phyloP scores from a whole-genome alignment of 2,113 vertebrate species.

The Elgaria multicarinata region DNA sequence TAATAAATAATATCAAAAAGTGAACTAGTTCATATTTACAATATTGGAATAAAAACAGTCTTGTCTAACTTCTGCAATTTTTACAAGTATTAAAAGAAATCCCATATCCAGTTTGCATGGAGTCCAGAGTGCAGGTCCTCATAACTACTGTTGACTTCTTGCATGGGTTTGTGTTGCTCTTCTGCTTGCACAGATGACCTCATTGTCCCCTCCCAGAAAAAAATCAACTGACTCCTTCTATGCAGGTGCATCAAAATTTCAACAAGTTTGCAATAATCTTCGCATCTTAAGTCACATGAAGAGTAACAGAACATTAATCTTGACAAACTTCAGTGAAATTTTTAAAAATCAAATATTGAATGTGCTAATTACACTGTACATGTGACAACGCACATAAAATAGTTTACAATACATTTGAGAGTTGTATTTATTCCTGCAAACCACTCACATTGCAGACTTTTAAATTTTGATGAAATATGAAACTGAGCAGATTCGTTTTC shows the following conservation, averaged over 20 bases:
- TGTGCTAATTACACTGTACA: conserved; percentile 65
- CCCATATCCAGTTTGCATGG: conserved; percentile 43
- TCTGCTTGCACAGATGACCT: conserved; percentile 42
- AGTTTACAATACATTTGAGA: conserved; percentile 86
- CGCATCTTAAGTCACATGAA: conserved; percentile 48
- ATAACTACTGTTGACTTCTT: conserved; percentile 48
- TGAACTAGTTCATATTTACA: conserved; percentile 63
- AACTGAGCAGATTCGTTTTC: conserved; percentile 92
- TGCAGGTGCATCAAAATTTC: conserved; percentile 34
- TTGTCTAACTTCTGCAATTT: conserved; percentile 66
- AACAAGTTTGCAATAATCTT: conserved; percentile 32
- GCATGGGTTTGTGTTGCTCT: conserved; percentile 36
- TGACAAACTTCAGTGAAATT: conserved; percentile 43
- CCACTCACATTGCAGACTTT: conserved; percentile 88
- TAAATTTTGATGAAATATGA: conserved; percentile 88
- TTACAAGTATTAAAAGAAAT: conserved; percentile 62
- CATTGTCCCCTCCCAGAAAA: background rate
- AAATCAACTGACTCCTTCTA: background rate
- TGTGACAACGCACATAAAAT: conserved; percentile 73
- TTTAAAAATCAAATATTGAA: conserved; percentile 41
- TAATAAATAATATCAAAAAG: conserved; percentile 78
- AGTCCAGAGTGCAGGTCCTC: conserved; percentile 54
- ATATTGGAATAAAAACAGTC: conserved; percentile 62
- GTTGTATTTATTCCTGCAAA: conserved; percentile 92
- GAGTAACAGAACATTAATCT: conserved; percentile 55